Evolutionary conservation across 2,113 vertebrate species (phyloP).

Genomic region (Platysternon megacephalum): DNA sequence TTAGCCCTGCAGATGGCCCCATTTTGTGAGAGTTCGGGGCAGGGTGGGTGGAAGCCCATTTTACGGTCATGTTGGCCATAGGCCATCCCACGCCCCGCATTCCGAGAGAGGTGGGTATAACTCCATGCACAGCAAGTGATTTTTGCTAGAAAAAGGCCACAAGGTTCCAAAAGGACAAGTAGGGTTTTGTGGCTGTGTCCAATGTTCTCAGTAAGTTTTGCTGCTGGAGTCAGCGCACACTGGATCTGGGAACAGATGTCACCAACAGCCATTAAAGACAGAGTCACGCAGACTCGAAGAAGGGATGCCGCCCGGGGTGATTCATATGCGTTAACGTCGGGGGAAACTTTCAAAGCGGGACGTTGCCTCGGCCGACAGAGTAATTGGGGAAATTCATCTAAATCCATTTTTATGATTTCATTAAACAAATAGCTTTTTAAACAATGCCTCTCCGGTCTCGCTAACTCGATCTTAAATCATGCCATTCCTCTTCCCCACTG

Average conservation of each 20-base stretch:
- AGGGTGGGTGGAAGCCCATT: not conserved
- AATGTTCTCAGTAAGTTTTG: not conserved
- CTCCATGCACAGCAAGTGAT: rapidly evolving
- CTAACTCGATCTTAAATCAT: not conserved
- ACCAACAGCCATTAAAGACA: not conserved
- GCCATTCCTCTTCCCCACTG: not conserved
- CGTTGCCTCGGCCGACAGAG: not conserved
- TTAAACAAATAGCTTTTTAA: constrained; percentile 23
- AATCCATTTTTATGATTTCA: not conserved
- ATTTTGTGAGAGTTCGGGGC: not conserved
- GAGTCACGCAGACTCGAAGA: not conserved
- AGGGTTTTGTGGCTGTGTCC: not conserved
- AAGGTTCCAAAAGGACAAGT: not conserved
- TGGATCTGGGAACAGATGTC: not conserved
- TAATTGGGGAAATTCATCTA: not conserved
- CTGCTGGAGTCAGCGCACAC: constrained; percentile 47
- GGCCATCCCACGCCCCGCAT: rapidly evolving
- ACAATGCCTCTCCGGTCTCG: rapidly evolving
- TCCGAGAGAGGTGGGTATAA: not conserved
- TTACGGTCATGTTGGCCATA: not conserved
- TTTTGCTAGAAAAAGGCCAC: rapidly evolving
- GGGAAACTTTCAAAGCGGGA: not conserved
- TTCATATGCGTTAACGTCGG: not conserved
- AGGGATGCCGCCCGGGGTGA: not conserved
- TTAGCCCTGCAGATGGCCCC: not conserved